phyloP scores from a whole-genome alignment of 2,797 vertebrate genomes.

The Cirrhinus molitorella region DNA sequence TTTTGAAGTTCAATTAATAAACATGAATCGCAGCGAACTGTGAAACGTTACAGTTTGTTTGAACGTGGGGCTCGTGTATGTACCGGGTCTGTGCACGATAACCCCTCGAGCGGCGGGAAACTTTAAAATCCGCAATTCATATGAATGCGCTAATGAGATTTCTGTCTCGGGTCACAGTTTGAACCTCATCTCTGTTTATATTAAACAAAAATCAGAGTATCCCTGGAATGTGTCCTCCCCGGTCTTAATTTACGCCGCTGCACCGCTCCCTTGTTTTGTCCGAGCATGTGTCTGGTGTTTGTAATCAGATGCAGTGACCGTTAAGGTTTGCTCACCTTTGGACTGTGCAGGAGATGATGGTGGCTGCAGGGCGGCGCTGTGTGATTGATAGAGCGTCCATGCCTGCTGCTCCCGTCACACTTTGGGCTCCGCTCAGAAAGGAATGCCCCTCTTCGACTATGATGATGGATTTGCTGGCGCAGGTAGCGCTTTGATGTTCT shows the following conservation, averaged over 20 bases:
- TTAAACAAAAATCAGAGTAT: slow-evolving; percentile 6
- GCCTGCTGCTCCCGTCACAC: slow-evolving; percentile 8
- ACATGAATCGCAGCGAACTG: slow-evolving; percentile 34
- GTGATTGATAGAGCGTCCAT: slow-evolving; percentile 51
- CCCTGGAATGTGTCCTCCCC: slow-evolving; percentile 41
- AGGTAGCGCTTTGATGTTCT: slow-evolving; percentile 47
- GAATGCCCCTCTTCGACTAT: slow-evolving; percentile 42
- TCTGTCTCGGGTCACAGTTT: neutral
- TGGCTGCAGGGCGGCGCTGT: neutral
- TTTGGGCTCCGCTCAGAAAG: too few relatives aligned
- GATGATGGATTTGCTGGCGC: slow-evolving; percentile 45
- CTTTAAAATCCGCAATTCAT: slow-evolving; percentile 34
- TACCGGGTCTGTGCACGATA: slow-evolving; percentile 1
- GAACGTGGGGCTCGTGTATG: neutral
- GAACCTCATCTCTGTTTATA: neutral
- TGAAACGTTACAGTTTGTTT: slow-evolving; percentile 34
- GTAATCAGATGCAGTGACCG: slow-evolving; percentile 40
- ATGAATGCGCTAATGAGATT: slow-evolving; percentile 11
- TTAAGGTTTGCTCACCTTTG: slow-evolving; percentile 54
- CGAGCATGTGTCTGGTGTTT: slow-evolving; percentile 19
- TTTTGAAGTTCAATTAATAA: slow-evolving; percentile 50
- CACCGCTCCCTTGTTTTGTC: neutral
- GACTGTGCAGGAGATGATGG: slow-evolving; percentile 20
- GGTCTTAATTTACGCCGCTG: slow-evolving; percentile 19
- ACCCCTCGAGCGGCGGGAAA: slow-evolving; percentile 13